Base-by-base conservation (phyloP, 2,797 vertebrate genomes). In the Fundulus diaphanus region DNA sequence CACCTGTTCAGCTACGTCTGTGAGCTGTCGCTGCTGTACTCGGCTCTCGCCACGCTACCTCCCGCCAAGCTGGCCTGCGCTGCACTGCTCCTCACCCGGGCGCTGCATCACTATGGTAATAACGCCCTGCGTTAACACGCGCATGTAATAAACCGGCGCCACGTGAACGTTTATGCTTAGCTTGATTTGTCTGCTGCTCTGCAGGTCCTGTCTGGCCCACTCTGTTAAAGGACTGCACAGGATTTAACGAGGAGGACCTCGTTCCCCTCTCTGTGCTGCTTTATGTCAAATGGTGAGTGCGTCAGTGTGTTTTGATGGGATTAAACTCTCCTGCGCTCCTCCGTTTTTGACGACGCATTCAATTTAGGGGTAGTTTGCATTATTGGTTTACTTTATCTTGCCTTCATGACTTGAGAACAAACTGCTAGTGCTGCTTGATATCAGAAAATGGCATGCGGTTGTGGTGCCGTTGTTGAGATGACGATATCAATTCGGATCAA, bases 1-100 rank as follows among this genome's bases (percentile, higher is more conserved):
- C 95, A 98, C 87, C 94, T 99, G 7, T 99, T 96, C 89, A 94
- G 96, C 90, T 99, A 99, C 90, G 95, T 99, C 82, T 98, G 97
- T 1, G 98, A 99, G 79, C 96, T 99, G 35, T 97, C 97, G 0
- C 94, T 99, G 78, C 92, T 99, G 56, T 97, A 96, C 90, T 97
- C 97, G 0, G 93, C 95, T 76, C 95, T 98, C 18, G 91, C 95
- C 0, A 6, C 93, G 6, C 96, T 94, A 0, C 93, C 96, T 2
- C 96, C 96, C 0, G 96, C 97, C 82, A 94, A 27, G 73, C 91
- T 99, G 78, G 97, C 98, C 46, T 95, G 97, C 0, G 96, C 96
- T 0, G 93, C 94, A 0, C 92, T 99, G 67, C 94, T 99, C 73
- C 95, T 99, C 20, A 95, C 97, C 0, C 95, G 96, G 85, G 91